Base-by-base conservation (phyloP, 2,888 invertebrate species). In the Idaea aversata region DNA sequence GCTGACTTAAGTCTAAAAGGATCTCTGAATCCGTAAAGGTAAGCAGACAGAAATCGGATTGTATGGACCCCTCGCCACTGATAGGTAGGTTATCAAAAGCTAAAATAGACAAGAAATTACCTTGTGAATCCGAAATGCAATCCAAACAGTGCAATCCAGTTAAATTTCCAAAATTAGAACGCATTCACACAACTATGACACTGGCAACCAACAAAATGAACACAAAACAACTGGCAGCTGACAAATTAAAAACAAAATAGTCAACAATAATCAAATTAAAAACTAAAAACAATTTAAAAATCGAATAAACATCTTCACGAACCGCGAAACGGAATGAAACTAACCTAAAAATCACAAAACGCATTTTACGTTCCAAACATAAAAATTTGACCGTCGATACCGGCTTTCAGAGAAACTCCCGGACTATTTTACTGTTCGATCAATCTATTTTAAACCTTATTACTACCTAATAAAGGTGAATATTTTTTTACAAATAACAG, bases 341-440 rank as follows among this genome's bases (percentile, higher is more conserved):
- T 90, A 91, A 91, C 90, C 90, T 90, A 88, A 86, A 88, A 88
- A 83, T 76, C 77, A 79, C 78, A 77, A 76, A 71, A 74, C 71
- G 74, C 84, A 79, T 79, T 59, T 78, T 79, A 74, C 79, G 79
- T 79, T 79, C 78, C 74, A 71, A 77, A 83, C 84, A 83, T 87
- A 88, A 89, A 90, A 91, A 84, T 86, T 89, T 88, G 90, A 90
- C 88, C 91, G 85, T 83, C 88, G 82, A 87, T 85, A 86, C 68
- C 67, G 72, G 76, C 59, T 83, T 83, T 82, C 82, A 81, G 84
- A 85, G 84, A 84, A 84, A 85, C 85, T 73, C 77, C 79, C 76
- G 79, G 78, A 79, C 75, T 65, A 67, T 66, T 68, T 60, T 64
- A 65, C 64, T 65, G 68, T 65, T 61, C 65, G 67, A 61, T 61